Base-by-base conservation (phyloP, 2,113 vertebrate genomes). In the Malaclemys terrapin region DNA sequence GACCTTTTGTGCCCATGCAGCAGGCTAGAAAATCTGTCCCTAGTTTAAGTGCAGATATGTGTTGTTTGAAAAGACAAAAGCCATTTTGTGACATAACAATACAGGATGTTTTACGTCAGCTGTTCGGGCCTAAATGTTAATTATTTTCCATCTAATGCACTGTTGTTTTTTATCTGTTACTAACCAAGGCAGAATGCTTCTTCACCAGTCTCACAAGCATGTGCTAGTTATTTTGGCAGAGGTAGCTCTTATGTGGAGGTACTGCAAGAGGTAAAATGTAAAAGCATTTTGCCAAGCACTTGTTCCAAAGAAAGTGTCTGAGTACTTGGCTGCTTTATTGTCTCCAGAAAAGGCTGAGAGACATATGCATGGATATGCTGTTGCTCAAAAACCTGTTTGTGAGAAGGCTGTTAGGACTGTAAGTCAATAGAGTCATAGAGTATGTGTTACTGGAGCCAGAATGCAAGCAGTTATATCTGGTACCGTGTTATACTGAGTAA, bases 141-240 rank as follows among this genome's bases (percentile, higher is more conserved):
- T 76, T 0, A 0, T 29, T 56, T 92, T 92, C 95, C 85, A 90
- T 0, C 0, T 59, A 79, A 79, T 13, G 82, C 20, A 92, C 83
- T 89, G 65, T 17, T 57, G 84, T 20, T 6, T 76, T 45, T 76
- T 45, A 45, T 47, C 72, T 76, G 42, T 45, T 76, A 45, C 24
- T 45, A 76, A 22, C 57, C 6, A 54, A 53, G 47, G 27, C 79
- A 95, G 83, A 95, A 95, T 85, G 94, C 54, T 38, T 38, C 91
- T 90, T 91, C 79, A 93, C 56, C 85, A 78, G 49, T 31, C 91
- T 95, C 91, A 95, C 84, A 88, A 94, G 79, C 87, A 89, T 75
- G 86, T 42, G 85, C 53, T 88, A 92, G 92, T 85, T 94, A 95
- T 45, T 78, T 45, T 78, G 96, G 92, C 78, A 94, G 91, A 86